Conservation (phyloP, 2,888 invertebrate species). For the Polyploca ridens region DNA sequence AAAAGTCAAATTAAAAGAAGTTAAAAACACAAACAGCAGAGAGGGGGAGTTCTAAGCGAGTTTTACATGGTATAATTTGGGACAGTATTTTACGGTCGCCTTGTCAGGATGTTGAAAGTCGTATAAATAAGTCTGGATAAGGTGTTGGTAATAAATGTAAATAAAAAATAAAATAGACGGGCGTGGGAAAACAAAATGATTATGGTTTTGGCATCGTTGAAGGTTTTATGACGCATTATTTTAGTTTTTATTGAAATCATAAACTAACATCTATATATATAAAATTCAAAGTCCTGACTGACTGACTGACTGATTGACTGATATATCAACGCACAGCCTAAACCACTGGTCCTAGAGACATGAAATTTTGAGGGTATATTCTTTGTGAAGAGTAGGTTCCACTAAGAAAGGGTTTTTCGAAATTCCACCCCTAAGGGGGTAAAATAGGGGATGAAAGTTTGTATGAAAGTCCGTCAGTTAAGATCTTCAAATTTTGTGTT, state of each 20-base stretch:
- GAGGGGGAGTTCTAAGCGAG: constrained; percentile 17
- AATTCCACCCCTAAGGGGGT: too few relatives aligned
- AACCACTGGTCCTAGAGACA: too few relatives aligned
- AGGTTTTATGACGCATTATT: not conserved
- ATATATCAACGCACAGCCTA: too few relatives aligned
- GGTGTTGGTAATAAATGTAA: constrained; percentile 8
- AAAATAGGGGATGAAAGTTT: too few relatives aligned
- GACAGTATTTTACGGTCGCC: constrained; percentile 10
- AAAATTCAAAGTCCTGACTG: not conserved
- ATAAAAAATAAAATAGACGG: not conserved
- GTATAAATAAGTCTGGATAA: constrained; percentile 3
- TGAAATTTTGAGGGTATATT: too few relatives aligned
- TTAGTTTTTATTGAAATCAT: not conserved
- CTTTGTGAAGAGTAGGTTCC: too few relatives aligned
- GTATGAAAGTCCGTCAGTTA: too few relatives aligned
- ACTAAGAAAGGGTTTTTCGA: too few relatives aligned
- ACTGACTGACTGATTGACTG: too few relatives aligned
- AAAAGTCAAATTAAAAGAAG: constrained; percentile 73
- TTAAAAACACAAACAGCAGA: constrained; percentile 45
- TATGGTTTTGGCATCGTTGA: not conserved
- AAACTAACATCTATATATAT: too few relatives aligned
- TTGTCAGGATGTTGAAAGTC: not conserved
- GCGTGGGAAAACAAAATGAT: not conserved
- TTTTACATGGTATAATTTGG: constrained; percentile 18
- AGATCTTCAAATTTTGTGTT: too few relatives aligned